Percentiles rank a stretch among this genome's conserved stretches.
phyloP scores from a whole-genome alignment of 2,113 vertebrate genomes.

The Urocitellus parryii region DNA sequence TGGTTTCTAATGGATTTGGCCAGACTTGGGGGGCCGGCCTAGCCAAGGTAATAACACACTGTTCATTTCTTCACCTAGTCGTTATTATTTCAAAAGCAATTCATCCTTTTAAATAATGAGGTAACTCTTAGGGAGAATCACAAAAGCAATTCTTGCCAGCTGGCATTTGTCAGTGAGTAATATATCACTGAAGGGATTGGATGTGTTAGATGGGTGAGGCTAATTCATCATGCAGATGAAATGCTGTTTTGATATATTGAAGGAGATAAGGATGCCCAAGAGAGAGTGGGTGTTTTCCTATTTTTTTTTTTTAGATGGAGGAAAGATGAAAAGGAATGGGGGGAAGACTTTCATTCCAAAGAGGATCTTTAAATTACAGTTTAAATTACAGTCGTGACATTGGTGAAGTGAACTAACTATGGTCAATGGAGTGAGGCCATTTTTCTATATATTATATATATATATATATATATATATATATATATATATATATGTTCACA shows the following conservation, averaged over 20 bases:
- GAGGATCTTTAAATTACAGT: neutral
- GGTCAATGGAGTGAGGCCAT: constrained; percentile 32
- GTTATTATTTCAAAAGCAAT: constrained; percentile 76
- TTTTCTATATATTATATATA: neutral
- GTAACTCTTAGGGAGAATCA: constrained; percentile 70
- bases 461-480: no score
- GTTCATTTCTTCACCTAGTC: constrained; percentile 65
- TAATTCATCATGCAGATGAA: constrained; percentile 79
- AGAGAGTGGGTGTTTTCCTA: constrained; percentile 43
- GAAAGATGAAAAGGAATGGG: neutral
- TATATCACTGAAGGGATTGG: constrained; percentile 74
- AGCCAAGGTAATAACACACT: neutral
- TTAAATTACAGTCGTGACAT: constrained; percentile 22
- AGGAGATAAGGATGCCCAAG: constrained; percentile 65
- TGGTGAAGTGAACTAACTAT: neutral
- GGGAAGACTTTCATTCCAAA: constrained; percentile 51
- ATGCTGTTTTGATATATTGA: constrained; percentile 72
- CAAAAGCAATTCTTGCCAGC: constrained; percentile 81
- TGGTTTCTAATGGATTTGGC: constrained; percentile 47
- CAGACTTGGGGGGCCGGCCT: constrained; percentile 23
- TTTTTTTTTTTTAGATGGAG: neutral
- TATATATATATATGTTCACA: neutral
- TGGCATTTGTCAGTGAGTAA: constrained; percentile 80
- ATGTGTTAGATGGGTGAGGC: constrained; percentile 40
- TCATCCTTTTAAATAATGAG: constrained; percentile 82